These are phyloP conservation scores for Hymenochirus boettgeri DNA, from an alignment of 2,113 vertebrate genomes.

Conservation along the genomic window DNA sequence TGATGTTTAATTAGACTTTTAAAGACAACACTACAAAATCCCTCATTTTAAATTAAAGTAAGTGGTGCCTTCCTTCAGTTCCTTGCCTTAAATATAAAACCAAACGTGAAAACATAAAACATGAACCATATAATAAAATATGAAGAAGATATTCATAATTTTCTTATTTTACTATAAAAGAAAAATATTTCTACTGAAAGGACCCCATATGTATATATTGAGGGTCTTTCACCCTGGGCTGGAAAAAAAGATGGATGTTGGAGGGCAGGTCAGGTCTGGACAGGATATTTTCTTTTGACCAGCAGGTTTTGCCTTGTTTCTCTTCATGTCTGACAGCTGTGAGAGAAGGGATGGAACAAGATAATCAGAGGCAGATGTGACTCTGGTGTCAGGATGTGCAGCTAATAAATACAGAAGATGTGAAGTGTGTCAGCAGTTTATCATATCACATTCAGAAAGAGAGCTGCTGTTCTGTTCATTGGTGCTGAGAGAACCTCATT, in stretches of 20 bases:
- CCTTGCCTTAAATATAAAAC: no score
- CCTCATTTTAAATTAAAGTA: no score
- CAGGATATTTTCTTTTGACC: constrained; percentile 27
- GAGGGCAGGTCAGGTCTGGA: constrained; percentile 23
- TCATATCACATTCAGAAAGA: constrained; percentile 3
- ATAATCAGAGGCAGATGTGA: constrained; percentile 32
- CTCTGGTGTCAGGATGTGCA: constrained; percentile 12
- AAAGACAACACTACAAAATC: no score
- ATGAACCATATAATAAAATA: no score
- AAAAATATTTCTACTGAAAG: no score
- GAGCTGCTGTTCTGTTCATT: neutral
- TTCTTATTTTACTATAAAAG: no score
- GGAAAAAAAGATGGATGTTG: constrained; percentile 9
- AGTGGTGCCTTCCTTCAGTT: no score
- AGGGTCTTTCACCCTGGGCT: neutral
- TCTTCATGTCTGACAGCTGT: constrained; percentile 11
- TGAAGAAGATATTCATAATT: no score
- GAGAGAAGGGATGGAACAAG: neutral
- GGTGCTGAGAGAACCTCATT: neutral
- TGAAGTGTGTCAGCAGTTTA: constrained; percentile 12
- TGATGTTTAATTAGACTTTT: no score
- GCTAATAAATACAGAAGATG: constrained; percentile 9
- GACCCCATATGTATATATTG: no score
- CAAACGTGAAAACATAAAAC: no score
- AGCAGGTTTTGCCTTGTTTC: neutral